Conservation (phyloP, 2,797 vertebrate genomes). For the Platalea minor region DNA sequence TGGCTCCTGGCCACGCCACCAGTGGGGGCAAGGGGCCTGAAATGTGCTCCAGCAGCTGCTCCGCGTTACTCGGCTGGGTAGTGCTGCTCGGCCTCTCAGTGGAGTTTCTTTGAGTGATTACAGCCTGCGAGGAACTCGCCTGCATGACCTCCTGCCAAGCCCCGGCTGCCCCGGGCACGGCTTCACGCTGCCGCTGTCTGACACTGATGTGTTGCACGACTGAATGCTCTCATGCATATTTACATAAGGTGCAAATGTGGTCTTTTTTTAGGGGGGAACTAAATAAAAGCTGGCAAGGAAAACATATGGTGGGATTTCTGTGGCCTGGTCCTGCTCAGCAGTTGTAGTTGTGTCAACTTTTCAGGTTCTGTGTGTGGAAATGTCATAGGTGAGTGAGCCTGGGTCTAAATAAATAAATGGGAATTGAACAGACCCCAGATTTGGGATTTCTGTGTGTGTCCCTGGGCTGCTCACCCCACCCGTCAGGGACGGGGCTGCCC, state of each 20-base stretch:
- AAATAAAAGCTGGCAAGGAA: background rate
- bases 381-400: background rate
- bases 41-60: background rate
- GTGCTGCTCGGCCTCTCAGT: background rate
- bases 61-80: fast-evolving
- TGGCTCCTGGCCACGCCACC: fast-evolving
- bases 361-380: background rate
- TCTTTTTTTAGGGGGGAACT: background rate
- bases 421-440: background rate
- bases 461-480: background rate
- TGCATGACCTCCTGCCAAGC: background rate
- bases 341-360: background rate
- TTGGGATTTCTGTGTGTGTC: background rate
- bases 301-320: background rate
- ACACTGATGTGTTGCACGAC: background rate
- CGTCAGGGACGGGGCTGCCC: fast-evolving
- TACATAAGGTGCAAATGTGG: background rate
- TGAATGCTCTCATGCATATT: fast-evolving
- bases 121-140: fast-evolving
- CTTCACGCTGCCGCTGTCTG: background rate
- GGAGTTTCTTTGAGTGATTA: background rate
- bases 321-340: background rate
- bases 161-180: fast-evolving
- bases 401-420: background rate
- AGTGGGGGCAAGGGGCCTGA: fast-evolving